A percentile compares a stretch with the other conserved stretches of the same genome.
Evolutionary conservation across 2,797 vertebrate genomes (phyloP).

Genomic region (Takifugu rubripes): DNA sequence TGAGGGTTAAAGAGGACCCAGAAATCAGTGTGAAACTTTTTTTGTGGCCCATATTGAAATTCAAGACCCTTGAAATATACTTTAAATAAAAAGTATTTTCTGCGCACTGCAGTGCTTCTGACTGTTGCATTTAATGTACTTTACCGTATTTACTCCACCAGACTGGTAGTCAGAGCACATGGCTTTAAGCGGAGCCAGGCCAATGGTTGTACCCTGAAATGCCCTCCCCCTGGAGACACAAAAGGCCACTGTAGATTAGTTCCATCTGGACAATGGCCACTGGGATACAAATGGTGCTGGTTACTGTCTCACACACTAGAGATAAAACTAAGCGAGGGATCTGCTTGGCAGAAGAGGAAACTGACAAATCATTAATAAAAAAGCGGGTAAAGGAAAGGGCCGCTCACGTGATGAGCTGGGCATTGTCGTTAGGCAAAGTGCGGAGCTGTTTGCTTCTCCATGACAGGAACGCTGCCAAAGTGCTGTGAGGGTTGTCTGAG

Average conservation of each 20-base stretch:
- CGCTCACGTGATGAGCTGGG: slow-evolving; percentile 91
- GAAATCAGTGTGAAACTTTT: not conserved
- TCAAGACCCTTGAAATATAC: too few relatives aligned
- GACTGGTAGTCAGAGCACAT: slow-evolving; percentile 98
- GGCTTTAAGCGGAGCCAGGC: slow-evolving; percentile 90
- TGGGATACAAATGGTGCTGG: slow-evolving; percentile 6
- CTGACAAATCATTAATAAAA: not conserved
- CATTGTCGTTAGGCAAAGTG: slow-evolving; percentile 88
- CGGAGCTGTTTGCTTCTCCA: slow-evolving; percentile 88
- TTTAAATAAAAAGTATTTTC: not conserved
- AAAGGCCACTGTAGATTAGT: slow-evolving; percentile 33
- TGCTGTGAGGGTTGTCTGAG: slow-evolving; percentile 88
- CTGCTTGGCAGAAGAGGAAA: not conserved
- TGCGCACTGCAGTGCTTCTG: not conserved
- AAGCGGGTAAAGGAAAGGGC: not conserved
- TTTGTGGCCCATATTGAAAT: too few relatives aligned
- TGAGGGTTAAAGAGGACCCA: slow-evolving; percentile 1
- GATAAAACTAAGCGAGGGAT: slow-evolving; percentile 11
- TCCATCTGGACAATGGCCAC: slow-evolving; percentile 22
- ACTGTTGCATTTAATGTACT: slow-evolving; percentile 26
- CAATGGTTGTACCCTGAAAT: slow-evolving; percentile 93
- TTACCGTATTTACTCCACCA: slow-evolving; percentile 94
- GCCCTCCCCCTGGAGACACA: slow-evolving; percentile 80
- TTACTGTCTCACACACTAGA: slow-evolving; percentile 5
- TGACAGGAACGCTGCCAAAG: slow-evolving; percentile 87